These are phyloP conservation scores for Drosophila azteca DNA, from an alignment of 1,140 invertebrate species.

Conservation along the genomic window DNA sequence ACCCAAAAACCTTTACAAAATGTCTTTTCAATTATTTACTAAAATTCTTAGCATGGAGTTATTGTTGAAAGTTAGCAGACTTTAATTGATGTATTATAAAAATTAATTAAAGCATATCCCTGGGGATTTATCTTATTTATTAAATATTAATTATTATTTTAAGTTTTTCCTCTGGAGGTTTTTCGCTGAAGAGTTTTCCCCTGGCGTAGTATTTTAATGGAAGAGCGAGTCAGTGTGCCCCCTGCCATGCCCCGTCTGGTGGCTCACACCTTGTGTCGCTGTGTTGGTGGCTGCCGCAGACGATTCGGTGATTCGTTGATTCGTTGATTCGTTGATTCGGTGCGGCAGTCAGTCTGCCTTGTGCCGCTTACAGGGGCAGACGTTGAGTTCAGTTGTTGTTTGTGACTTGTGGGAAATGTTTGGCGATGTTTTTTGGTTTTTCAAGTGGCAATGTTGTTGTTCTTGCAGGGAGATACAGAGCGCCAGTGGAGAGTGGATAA, in stretches of 20 bases:
- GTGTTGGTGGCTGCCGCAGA: constrained; percentile 40
- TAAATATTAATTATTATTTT: constrained; percentile 48
- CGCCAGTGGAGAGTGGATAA: constrained; percentile 89
- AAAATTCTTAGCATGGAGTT: no score
- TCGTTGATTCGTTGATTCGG: background rate
- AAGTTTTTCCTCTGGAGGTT: constrained; percentile 20
- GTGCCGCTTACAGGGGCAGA: constrained; percentile 45
- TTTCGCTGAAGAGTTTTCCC: constrained; percentile 1
- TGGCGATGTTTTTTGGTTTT: constrained; percentile 65
- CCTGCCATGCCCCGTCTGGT: constrained; percentile 27
- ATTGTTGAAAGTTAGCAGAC: no score
- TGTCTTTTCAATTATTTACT: no score
- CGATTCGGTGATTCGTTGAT: constrained; percentile 5
- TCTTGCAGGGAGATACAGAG: constrained; percentile 89
- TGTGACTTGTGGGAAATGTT: constrained; percentile 45
- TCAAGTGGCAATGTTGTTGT: constrained; percentile 77
- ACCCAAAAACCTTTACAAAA: no score
- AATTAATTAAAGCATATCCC: no score
- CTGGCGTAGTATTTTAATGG: constrained; percentile 13
- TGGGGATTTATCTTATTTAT: constrained; percentile 37
- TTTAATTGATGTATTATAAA: no score
- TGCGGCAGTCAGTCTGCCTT: constrained; percentile 51
- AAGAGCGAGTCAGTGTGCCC: constrained; percentile 25
- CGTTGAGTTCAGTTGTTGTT: constrained; percentile 29
- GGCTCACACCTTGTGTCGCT: constrained; percentile 13